These are phyloP conservation scores for Epinotia demarniana DNA, from an alignment of 2,888 invertebrate species.

Conservation along the genomic window DNA sequence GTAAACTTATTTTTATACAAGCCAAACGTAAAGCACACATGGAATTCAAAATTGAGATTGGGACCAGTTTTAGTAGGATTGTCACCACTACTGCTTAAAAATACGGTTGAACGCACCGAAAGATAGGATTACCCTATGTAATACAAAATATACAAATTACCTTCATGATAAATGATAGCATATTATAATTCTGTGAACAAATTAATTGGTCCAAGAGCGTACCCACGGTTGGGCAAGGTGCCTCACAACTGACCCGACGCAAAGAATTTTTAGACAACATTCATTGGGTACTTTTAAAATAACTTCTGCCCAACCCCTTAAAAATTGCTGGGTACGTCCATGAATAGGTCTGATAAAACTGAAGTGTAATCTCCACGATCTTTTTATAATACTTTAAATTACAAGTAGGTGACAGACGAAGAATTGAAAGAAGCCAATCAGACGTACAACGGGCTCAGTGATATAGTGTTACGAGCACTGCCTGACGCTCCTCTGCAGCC, in stretches of 20 bases:
- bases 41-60: background rate
- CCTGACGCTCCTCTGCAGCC: constrained; percentile 92
- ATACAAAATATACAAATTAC: too few relatives aligned
- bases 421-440: constrained; percentile 88
- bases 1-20: background rate
- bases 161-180: background rate
- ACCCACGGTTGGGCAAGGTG: too few relatives aligned
- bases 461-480: constrained; percentile 91
- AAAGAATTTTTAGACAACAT: too few relatives aligned
- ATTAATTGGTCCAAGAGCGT: background rate
- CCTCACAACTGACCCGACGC: too few relatives aligned
- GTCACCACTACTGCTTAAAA: too few relatives aligned
- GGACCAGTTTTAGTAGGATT: too few relatives aligned
- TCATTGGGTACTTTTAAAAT: too few relatives aligned
- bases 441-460: constrained; percentile 90
- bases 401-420: constrained; percentile 86
- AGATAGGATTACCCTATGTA: too few relatives aligned
- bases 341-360: background rate
- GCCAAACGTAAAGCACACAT: too few relatives aligned
- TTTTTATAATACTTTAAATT: constrained; percentile 51
- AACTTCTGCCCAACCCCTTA: too few relatives aligned
- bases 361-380: background rate
- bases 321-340: too few relatives aligned
- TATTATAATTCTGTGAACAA: background rate
- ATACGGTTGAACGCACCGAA: too few relatives aligned